Evolutionary conservation across 2,113 vertebrate species (phyloP).

Genomic region (Hyaena hyaena): DNA sequence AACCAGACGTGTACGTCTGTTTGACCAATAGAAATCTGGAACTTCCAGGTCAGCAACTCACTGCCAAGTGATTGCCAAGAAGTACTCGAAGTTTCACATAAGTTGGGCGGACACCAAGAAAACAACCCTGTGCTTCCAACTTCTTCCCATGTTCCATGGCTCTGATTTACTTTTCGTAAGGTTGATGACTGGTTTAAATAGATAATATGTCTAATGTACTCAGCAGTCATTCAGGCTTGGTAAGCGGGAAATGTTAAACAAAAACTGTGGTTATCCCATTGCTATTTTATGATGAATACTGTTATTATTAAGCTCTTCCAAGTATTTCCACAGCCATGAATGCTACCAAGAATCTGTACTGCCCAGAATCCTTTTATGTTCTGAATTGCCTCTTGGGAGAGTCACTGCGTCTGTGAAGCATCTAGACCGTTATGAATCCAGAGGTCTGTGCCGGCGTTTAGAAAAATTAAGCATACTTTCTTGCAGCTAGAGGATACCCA

Average conservation of each 20-base stretch:
- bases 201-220: background rate
- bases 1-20: slow-evolving; percentile 3
- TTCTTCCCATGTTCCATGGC: background rate
- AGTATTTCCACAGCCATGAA: background rate
- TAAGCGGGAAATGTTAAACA: slow-evolving; percentile 49
- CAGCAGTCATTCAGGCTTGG: background rate
- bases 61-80: background rate
- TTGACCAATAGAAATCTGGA: slow-evolving; percentile 24
- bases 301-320: slow-evolving; percentile 5
- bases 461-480: background rate
- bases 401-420: background rate
- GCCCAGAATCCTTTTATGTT: slow-evolving; percentile 18
- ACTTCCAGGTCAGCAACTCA: slow-evolving; percentile 25
- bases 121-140: background rate
- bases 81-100: background rate
- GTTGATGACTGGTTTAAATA: slow-evolving; percentile 27
- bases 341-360: slow-evolving; percentile 25
- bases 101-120: slow-evolving; percentile 7
- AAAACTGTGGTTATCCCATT: background rate
- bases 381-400: slow-evolving; percentile 14
- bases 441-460: slow-evolving; percentile 42
- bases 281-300: slow-evolving; percentile 33
- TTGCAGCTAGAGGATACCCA: slow-evolving; percentile 20
- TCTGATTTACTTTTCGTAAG: background rate
- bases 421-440: slow-evolving; percentile 3